Conservation (phyloP, 2,888 invertebrate species). For the Megastigmus dorsalis region DNA sequence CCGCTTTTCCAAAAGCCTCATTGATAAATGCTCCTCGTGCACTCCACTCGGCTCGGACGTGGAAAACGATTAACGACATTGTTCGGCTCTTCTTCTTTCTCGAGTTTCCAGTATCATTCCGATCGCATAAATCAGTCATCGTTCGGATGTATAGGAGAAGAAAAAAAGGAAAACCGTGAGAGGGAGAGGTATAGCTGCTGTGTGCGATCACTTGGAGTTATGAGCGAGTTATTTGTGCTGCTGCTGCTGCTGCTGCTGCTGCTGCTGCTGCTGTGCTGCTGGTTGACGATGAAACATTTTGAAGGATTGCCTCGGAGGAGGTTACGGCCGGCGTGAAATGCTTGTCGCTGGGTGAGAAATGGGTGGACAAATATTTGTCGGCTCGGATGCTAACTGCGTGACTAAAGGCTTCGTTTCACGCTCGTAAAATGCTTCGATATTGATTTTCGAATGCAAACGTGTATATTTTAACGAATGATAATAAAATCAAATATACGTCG, state of each 20-base stretch:
- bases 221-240: slow-evolving; percentile 3
- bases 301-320: background rate
- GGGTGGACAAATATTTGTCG: slow-evolving; percentile 2
- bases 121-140: slow-evolving; percentile 34
- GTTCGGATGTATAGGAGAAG: too few species aligned
- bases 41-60: background rate
- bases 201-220: too few species aligned
- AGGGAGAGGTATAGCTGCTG: too few species aligned
- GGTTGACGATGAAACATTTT: background rate
- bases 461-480: too few species aligned
- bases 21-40: background rate
- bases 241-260: too few species aligned
- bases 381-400: background rate
- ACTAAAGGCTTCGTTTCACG: too few species aligned
- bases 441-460: too few species aligned
- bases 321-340: background rate
- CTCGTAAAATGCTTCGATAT: too few species aligned
- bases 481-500: too few species aligned
- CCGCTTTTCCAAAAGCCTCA: background rate
- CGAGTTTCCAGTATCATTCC: background rate
- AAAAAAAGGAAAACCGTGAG: background rate
- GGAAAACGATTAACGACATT: slow-evolving; percentile 6
- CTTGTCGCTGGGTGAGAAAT: background rate
- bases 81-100: background rate
- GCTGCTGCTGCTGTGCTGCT: too few species aligned